Percentiles rank a stretch among this genome's conserved stretches.
phyloP scores from a whole-genome alignment of 2,797 vertebrate species.

The Sparus aurata region DNA sequence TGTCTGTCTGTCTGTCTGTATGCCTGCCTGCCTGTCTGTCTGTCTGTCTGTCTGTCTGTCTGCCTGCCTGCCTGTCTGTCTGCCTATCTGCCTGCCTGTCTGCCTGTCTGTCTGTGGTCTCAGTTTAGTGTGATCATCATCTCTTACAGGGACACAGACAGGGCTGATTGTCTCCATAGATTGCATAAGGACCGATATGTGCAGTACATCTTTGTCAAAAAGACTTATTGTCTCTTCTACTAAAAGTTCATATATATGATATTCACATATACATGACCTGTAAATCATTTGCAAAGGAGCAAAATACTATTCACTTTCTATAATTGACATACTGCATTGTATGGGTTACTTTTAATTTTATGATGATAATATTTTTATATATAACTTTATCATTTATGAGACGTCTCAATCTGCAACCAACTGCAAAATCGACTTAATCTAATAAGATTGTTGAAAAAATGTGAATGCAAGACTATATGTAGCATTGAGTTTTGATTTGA shows the following conservation, averaged over 20 bases:
- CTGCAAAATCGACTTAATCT: background rate
- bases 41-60: background rate
- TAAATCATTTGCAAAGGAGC: no score
- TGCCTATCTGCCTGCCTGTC: background rate
- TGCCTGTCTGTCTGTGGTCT: no score
- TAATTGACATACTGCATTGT: no score
- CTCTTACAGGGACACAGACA: background rate
- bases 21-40: no score
- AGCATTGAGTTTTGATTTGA: no score
- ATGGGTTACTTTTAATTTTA: no score
- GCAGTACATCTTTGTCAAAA: background rate
- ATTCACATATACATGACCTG: no score
- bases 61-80: no score
- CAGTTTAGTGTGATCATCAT: background rate
- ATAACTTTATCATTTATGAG: background rate
- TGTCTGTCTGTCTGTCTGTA: background rate
- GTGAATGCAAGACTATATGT: no score
- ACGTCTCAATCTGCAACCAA: background rate
- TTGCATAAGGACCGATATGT: background rate
- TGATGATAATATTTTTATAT: no score
- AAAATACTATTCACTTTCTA: no score
- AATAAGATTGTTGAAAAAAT: no score
- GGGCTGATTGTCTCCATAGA: background rate
- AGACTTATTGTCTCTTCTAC: background rate
- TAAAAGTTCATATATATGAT: rapidly evolving